Evolutionary conservation across 2,888 invertebrate species (phyloP).

Genomic region (Anaspis maculata): DNA sequence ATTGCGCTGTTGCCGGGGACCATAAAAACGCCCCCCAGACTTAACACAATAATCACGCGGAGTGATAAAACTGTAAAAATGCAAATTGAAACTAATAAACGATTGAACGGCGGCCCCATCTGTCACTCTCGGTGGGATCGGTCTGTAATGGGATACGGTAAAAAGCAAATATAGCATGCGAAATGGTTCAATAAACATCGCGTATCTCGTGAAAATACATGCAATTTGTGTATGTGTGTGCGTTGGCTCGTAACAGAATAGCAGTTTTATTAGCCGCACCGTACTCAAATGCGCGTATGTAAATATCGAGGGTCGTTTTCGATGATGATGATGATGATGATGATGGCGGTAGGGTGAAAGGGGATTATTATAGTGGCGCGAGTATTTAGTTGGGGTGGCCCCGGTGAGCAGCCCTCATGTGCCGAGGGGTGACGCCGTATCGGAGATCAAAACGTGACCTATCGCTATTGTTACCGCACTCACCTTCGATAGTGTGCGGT

Average conservation of each 20-base stretch:
- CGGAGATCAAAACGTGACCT: constrained; percentile 33
- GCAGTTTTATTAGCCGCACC: constrained; percentile 23
- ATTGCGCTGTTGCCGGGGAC: too few species aligned
- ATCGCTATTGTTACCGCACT: constrained; percentile 25
- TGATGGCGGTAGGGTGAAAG: constrained; percentile 13
- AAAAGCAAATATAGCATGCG: constrained; percentile 35
- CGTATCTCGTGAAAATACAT: constrained; percentile 27
- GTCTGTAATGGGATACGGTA: constrained; percentile 25
- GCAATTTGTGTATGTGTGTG: constrained; percentile 29
- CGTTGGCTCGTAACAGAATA: constrained; percentile 21
- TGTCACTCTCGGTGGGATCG: constrained; percentile 22
- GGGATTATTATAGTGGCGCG: constrained; percentile 14
- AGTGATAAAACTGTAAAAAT: constrained; percentile 7
- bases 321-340: constrained; percentile 12
- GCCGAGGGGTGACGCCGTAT: constrained; percentile 30
- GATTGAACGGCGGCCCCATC: constrained; percentile 24
- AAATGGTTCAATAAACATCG: constrained; percentile 34
- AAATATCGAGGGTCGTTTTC: constrained; percentile 15
- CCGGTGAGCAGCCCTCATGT: constrained; percentile 6
- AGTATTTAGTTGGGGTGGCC: constrained; percentile 21
- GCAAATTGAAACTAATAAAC: constrained; percentile 19
- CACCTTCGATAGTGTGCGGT: too few species aligned
- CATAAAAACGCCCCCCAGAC: too few species aligned
- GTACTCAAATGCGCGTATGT: constrained; percentile 19
- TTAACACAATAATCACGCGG: too few species aligned